Percentiles rank a stretch among this genome's conserved stretches.
phyloP scores from a whole-genome alignment of 1,140 invertebrate genomes.

The Gryllus bimaculatus region DNA sequence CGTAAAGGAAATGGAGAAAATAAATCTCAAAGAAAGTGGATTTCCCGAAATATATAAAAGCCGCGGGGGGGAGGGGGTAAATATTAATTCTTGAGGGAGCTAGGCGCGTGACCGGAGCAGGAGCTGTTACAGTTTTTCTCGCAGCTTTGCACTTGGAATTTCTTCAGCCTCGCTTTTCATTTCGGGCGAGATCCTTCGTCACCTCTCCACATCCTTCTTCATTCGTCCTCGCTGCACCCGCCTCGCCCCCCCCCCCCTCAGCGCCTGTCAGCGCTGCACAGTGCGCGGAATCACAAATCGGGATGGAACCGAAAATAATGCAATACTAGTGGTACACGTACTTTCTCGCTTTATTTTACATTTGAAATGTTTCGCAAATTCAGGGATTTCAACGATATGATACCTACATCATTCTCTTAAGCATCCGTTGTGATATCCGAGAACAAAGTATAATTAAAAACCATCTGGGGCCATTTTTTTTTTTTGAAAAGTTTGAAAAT shows the following conservation, averaged over 20 bases:
- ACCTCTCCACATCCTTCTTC: background rate
- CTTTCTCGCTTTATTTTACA: no score
- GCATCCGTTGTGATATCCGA: no score
- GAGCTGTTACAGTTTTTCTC: background rate
- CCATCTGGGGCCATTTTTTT: no score
- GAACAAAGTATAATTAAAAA: no score
- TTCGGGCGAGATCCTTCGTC: background rate
- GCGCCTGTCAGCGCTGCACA: no score
- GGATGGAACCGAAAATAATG: background rate
- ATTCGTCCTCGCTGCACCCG: background rate
- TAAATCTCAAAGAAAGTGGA: background rate
- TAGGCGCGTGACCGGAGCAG: background rate
- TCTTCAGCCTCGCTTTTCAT: background rate
- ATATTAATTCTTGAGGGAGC: background rate
- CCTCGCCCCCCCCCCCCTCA: background rate
- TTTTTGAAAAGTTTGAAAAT: no score
- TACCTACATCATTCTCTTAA: no score
- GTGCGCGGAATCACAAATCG: background rate
- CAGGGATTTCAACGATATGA: no score
- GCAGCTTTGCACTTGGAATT: background rate
- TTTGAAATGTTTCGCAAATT: no score
- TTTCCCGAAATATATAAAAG: background rate
- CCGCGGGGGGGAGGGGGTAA: background rate
- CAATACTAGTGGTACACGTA: background rate
- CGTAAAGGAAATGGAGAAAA: background rate